Percentiles rank a stretch among this genome's conserved stretches.
These are phyloP conservation scores for Sminthopsis crassicaudata DNA, from an alignment of 2,113 vertebrate species.

Conservation along the genomic window DNA sequence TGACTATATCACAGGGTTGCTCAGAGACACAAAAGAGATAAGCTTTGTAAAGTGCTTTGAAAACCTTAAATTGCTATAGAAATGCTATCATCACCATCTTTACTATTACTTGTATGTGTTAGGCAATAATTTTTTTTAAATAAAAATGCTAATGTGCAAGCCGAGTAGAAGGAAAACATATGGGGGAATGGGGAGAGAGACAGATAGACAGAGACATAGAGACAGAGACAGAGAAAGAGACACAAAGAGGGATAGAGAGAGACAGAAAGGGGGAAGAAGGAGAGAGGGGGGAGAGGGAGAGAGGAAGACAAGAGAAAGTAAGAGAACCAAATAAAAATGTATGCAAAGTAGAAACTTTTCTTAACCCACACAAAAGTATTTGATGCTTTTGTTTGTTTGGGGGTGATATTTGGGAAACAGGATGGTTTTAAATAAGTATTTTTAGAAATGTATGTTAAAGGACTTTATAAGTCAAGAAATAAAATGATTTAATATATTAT, in stretches of 20 bases:
- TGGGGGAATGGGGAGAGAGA: too few species aligned
- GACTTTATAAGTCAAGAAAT: background rate
- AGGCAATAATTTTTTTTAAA: background rate
- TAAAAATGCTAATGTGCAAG: background rate
- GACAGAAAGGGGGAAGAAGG: too few species aligned
- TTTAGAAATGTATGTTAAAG: background rate
- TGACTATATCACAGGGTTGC: background rate
- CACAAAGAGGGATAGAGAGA: too few species aligned
- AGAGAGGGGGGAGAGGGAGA: too few species aligned
- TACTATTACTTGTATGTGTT: background rate
- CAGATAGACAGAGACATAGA: too few species aligned
- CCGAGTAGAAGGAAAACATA: background rate
- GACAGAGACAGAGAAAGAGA: too few species aligned
- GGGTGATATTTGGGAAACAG: background rate
- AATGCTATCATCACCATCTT: background rate
- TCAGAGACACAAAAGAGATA: background rate
- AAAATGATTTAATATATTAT: background rate
- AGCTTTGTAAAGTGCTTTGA: background rate
- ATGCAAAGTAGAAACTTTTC: background rate
- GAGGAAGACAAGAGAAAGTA: background rate
- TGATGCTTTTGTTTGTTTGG: background rate
- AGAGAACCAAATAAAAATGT: background rate
- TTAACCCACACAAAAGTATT: background rate
- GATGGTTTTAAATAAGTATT: background rate
- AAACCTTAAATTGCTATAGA: background rate